These are phyloP conservation scores for Pristionchus maxplancki DNA, from an alignment of 2,888 invertebrate genomes.

Conservation along the genomic window DNA sequence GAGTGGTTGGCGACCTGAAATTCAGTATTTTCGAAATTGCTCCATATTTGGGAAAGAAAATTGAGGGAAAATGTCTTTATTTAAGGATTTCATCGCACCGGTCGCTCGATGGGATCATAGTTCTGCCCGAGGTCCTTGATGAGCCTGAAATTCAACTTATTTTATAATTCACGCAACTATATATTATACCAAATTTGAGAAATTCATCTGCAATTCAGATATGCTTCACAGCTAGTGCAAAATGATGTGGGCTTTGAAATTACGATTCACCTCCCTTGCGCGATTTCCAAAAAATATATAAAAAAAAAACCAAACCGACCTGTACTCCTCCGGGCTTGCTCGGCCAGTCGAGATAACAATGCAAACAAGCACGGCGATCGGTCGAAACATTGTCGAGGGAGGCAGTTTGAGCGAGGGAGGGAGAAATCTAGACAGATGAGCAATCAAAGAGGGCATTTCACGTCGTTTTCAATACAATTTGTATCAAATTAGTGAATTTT, in stretches of 20 bases:
- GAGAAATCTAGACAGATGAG: not conserved
- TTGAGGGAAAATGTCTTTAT: not conserved
- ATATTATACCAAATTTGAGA: no score
- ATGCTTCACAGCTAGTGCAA: not conserved
- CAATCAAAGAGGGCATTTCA: not conserved
- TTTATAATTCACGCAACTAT: no score
- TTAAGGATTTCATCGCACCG: slow-evolving; percentile 56
- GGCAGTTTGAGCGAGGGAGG: not conserved
- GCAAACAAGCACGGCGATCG: not conserved
- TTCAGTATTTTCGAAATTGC: not conserved
- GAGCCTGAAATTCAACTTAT: slow-evolving; percentile 23
- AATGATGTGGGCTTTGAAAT: not conserved
- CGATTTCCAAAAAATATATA: not conserved
- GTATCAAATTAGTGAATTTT: no score
- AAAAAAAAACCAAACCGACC: not conserved
- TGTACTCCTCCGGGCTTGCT: slow-evolving; percentile 17
- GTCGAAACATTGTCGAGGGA: not conserved
- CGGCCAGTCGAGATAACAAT: not conserved
- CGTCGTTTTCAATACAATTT: not conserved
- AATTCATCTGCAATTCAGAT: not conserved
- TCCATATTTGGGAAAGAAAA: not conserved
- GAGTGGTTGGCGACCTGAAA: slow-evolving; percentile 59
- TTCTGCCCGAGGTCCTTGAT: slow-evolving; percentile 63
- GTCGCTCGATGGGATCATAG: slow-evolving; percentile 72
- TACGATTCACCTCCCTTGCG: not conserved